Evolutionary conservation across 2,888 invertebrate species (phyloP), one percentile per base, ranked within the genome.

Genomic region (Catonia carolina): DNA sequence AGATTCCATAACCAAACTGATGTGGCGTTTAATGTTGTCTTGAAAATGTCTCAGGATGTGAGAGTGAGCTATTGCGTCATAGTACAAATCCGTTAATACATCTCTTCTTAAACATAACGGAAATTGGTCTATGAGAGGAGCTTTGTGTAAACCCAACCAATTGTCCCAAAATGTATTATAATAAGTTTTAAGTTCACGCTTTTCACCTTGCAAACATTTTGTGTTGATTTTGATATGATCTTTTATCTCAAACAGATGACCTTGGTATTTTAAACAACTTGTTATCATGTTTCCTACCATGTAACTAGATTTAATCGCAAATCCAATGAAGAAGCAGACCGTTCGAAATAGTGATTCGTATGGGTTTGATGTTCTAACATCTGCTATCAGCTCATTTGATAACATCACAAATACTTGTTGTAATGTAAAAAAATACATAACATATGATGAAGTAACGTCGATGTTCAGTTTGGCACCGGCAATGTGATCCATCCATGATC

Each of bases 1-100:
- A 7, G 45, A 45, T 23, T 23, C 27, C 45, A 45, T 45, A 5
- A 45, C 22, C 7, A 45, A 22, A 45, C 45, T 45, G 18, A 45
- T 45, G 22, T 45, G 20, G 18, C 45, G 6, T 23, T 45, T 45
- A 18, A 45, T 45, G 27, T 27, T 45, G 7, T 23, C 27, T 14
- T 20, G 14, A n/a, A 45, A 45, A 23, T 45, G 2, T 14, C 45
- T 22, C 22, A 45, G 18, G n/a, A 45, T 27, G 22, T 45, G 22
- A 1, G 45, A 45, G 22, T 45, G 45, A 14, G 18, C 45, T 23
- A 45, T 45, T 1, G 45, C 45, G 22, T 45, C 45, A 18, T 22
- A 45, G 12, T 23, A 45, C 1, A 45, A 14, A 15, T 45, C 45
- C n/a, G 45, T 45, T 8, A 45, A 45, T 14, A 45, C 1, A 45